These are phyloP conservation scores for Tyrannus savana DNA, from an alignment of 2,113 vertebrate species.

Conservation along the genomic window DNA sequence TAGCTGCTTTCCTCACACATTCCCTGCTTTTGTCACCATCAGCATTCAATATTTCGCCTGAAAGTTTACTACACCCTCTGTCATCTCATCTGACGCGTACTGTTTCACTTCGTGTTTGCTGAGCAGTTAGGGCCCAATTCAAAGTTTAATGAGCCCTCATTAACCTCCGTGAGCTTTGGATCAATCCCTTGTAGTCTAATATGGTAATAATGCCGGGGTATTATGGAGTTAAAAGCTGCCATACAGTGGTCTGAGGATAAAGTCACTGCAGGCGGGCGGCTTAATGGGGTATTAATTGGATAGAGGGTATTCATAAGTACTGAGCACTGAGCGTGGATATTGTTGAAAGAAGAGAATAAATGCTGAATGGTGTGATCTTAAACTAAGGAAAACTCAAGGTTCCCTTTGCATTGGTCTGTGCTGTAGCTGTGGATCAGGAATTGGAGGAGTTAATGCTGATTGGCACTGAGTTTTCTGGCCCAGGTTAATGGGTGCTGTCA, in stretches of 20 bases:
- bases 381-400: neutral
- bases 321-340: slow-evolving; percentile 15
- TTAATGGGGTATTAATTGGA: slow-evolving; percentile 57
- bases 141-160: slow-evolving; percentile 62
- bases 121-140: slow-evolving; percentile 46
- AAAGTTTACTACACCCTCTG: neutral
- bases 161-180: slow-evolving; percentile 41
- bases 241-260: slow-evolving; percentile 45
- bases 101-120: neutral
- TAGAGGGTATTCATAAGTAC: slow-evolving; percentile 32
- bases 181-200: slow-evolving; percentile 52
- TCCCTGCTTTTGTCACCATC: neutral
- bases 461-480: neutral
- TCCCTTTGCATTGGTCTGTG: neutral
- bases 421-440: neutral
- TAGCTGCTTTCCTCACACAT: neutral
- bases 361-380: neutral
- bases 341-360: neutral
- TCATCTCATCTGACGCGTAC: neutral
- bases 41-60: neutral
- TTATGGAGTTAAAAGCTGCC: slow-evolving; percentile 63
- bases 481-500: neutral
- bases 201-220: slow-evolving; percentile 44
- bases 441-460: neutral
- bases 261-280: neutral